phyloP scores from a whole-genome alignment of 1,140 invertebrate species.

The Drosophila novamexicana region DNA sequence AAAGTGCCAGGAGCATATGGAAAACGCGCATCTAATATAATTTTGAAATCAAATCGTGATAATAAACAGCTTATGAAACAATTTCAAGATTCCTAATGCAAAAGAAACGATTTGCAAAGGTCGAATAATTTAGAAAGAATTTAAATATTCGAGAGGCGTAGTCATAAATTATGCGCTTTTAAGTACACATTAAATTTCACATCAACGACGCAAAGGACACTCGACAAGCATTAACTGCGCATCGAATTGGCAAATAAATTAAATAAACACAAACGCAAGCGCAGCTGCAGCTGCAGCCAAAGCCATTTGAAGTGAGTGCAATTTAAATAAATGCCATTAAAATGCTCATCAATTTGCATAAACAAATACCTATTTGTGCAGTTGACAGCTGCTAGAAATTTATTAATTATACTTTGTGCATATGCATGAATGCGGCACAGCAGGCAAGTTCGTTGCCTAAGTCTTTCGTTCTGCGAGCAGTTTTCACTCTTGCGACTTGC shows the following conservation, averaged over 20 bases:
- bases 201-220: constrained; percentile 49
- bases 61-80: background rate
- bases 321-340: constrained; percentile 58
- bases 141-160: constrained; percentile 19
- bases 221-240: constrained; percentile 40
- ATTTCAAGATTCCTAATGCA: background rate
- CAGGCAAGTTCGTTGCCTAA: constrained; percentile 65
- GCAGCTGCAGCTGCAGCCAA: constrained; percentile 43
- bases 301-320: constrained; percentile 70
- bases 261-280: constrained; percentile 21
- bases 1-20: constrained; percentile 4
- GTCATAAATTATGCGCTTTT: constrained; percentile 32
- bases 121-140: constrained; percentile 27
- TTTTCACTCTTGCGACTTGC: constrained; percentile 25
- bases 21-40: constrained; percentile 30
- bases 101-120: background rate
- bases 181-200: constrained; percentile 16
- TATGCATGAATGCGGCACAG: constrained; percentile 27
- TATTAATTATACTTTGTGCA: constrained; percentile 40
- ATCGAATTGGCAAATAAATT: constrained; percentile 37
- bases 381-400: constrained; percentile 48
- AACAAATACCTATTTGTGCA: constrained; percentile 40
- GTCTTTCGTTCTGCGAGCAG: constrained; percentile 45
- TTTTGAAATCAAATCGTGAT: constrained; percentile 18
- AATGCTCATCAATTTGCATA: constrained; percentile 34